Base-by-base conservation (phyloP, 2,113 vertebrate species). In the Phoenicopterus ruber region DNA sequence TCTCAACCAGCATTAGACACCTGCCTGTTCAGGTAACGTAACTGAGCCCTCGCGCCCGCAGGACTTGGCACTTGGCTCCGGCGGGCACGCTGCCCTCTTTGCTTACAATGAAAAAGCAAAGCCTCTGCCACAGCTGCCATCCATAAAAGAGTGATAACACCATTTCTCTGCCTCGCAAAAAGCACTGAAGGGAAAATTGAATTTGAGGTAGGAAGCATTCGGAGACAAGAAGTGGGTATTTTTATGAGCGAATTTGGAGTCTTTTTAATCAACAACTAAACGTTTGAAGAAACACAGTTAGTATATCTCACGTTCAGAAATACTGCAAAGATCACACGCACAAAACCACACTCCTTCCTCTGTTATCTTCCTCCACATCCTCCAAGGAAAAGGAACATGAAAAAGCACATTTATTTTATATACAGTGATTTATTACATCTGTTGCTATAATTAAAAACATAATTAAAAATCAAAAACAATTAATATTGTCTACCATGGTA, bases 11-110 rank as follows among this genome's bases (percentile, higher is more conserved):
- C 63, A 34, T 5, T 1, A 57, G 55, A 32, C 54, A 85, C 47
- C 47, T 29, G 59, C 26, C 66, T 2, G 1, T 11, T 13, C 50
- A 54, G 66, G 83, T 42, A 32, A 22, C 0, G 0, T 6, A 1
- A 47, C 5, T 1, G 18, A 85, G 66, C 61, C 61, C 74, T 50
- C 0, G 0, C 0, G 1, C 57, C 20, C 1, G 13, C 10, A 28
- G 83, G 34, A 65, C 29, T 46, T 59, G 70, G 80, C 67, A 31
- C 34, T 6, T 0, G 9, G n/a, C 61, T 90, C 25, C 18, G 26
- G 3, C 0, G 1, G 77, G 50, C 84, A 58, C 1, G 0, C 19
- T 73, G 81, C 69, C 55, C 46, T 6, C 59, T 36, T 7, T 2
- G 0, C 29, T 62, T 25, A 54, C 69, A 29, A 19, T 3, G 70